A percentile compares a stretch with the other conserved stretches of the same genome.
phyloP scores from a whole-genome alignment of 2,113 vertebrate genomes.

The Malaclemys terrapin region DNA sequence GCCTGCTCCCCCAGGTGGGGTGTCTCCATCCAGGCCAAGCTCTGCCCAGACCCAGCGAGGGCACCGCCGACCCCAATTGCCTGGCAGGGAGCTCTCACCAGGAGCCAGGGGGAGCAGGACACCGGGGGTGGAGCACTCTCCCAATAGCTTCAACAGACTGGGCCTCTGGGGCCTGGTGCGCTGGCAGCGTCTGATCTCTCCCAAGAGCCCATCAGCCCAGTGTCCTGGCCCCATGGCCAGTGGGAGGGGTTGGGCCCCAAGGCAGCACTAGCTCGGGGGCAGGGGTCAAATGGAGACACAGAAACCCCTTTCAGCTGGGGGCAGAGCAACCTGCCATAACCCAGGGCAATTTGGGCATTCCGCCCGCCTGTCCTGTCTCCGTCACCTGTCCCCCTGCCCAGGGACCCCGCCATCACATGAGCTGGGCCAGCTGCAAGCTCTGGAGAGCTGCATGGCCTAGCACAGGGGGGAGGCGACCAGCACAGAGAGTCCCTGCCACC shows the following conservation, averaged over 20 bases:
- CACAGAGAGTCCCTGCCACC: not conserved
- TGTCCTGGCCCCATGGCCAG: not conserved
- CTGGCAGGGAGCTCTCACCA: not conserved
- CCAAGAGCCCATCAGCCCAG: not conserved
- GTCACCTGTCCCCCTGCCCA: rapidly evolving
- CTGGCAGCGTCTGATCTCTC: not conserved
- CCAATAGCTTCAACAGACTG: not conserved
- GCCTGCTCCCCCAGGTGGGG: not conserved
- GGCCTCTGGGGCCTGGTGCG: too few species aligned
- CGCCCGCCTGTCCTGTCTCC: not conserved
- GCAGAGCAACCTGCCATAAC: too few species aligned
- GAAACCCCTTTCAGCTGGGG: not conserved
- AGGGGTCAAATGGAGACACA: not conserved
- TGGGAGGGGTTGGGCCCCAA: not conserved
- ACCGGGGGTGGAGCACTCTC: not conserved
- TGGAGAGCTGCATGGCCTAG: not conserved
- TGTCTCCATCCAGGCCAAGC: not conserved
- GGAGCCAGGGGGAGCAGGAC: not conserved
- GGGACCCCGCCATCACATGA: not conserved
- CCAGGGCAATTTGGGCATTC: not conserved
- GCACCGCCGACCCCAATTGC: not conserved
- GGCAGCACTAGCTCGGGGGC: not conserved
- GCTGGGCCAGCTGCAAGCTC: not conserved
- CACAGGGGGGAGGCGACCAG: not conserved
- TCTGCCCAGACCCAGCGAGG: not conserved